These are phyloP conservation scores for Patella depressa DNA, from an alignment of 2,888 invertebrate genomes.

Conservation along the genomic window DNA sequence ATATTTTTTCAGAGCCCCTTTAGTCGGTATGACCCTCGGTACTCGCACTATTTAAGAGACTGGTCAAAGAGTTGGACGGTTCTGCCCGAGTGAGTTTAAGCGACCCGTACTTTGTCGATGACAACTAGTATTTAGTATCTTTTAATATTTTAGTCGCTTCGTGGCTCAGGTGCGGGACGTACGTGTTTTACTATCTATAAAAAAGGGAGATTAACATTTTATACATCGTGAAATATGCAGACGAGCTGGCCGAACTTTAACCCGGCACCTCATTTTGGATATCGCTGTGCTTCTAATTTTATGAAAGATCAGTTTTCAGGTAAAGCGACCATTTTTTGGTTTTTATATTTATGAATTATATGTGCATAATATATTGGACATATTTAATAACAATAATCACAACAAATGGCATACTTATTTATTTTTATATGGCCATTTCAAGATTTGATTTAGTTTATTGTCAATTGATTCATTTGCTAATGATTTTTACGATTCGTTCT, in stretches of 20 bases:
- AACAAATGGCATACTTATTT: too few relatives aligned
- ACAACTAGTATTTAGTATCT: constrained; percentile 9
- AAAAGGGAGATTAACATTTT: too few relatives aligned
- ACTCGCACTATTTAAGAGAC: not conserved
- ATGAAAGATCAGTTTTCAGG: constrained; percentile 8
- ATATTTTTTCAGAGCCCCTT: constrained; percentile 3
- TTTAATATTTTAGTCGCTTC: not conserved
- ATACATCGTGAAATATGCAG: not conserved
- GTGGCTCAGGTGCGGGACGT: constrained; percentile 1
- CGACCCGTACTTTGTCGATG: constrained; percentile 3
- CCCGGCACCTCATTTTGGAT: constrained; percentile 9
- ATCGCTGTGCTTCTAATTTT: constrained; percentile 6
- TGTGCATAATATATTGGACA: too few relatives aligned
- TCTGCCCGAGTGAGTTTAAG: not conserved
- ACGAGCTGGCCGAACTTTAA: not conserved
- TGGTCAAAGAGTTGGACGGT: constrained; percentile 2
- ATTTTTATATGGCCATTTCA: too few relatives aligned
- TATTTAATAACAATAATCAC: too few relatives aligned
- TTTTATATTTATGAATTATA: too few relatives aligned
- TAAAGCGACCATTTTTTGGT: not conserved
- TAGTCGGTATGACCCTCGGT: constrained; percentile 1
- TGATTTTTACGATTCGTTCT: too few relatives aligned
- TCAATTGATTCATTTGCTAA: too few relatives aligned
- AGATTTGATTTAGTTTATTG: too few relatives aligned
- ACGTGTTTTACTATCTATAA: not conserved